Base-by-base conservation (phyloP, 1,140 invertebrate species). In the Chymomyza costata region DNA sequence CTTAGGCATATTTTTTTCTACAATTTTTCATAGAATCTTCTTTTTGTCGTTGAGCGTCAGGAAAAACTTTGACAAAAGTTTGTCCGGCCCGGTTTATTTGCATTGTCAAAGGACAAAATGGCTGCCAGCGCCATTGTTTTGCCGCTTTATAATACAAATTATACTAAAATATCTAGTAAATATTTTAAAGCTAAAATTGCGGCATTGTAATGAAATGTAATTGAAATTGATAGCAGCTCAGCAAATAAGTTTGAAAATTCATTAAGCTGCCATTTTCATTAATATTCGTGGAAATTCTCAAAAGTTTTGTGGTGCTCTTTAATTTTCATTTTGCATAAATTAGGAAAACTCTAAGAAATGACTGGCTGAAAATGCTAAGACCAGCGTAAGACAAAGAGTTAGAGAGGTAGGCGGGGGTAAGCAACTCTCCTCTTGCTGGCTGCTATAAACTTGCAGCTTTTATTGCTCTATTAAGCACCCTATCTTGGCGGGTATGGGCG, bases 311-410 rank as follows among this genome's bases (percentile, higher is more conserved):
- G 53, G 6, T 28, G 50, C 69, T 78, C 71, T 80, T 78, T 78
- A 78, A 78, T 78, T 78, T 67, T 59, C 73, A 71, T 71, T 78
- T 78, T 76, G 73, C 73, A 78, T 80, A 78, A 80, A 78, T 78
- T 80, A 78, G n/a, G n/a, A n/a, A 65, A 56, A 66, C 32, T 18
- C 30, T n/a, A 8, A 17, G 54, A 39, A 8, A 50, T 78, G 71
- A 78, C 66, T 71, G 8, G n/a, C n/a, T 25, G 21, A 25, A 25
- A 25, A 25, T n/a, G n/a, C n/a, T 25, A 64, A 60, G 71, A 45
- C 57, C 54, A 44, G 31, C 38, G 43, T 25, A 47, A 52, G 39
- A 52, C 55, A 8, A 54, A n/a, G n/a, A n/a, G n/a, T n/a, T n/a
- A n/a, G n/a, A n/a, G n/a, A n/a, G n/a, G n/a, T n/a, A n/a, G n/a